Base-by-base conservation (phyloP, 2,113 vertebrate genomes). In the Corythoichthys intestinalis region DNA sequence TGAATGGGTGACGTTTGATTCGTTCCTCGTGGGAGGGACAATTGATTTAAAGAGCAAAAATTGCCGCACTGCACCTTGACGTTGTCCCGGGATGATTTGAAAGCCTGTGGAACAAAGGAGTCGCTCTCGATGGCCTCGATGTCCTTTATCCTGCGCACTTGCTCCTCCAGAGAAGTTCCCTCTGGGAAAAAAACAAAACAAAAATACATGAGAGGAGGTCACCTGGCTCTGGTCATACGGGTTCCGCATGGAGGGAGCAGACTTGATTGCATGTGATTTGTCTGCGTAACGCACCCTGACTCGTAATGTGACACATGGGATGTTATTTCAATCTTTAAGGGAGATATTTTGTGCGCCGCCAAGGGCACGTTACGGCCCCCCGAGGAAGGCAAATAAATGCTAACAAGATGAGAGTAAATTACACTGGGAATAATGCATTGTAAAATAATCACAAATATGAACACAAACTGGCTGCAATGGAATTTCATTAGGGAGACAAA, bases 51-150 rank as follows among this genome's bases (percentile, higher is more conserved):
- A 85, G 85, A 78, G 28, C 2, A 85, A 86, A 54, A 68, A 78
- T 80, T 76, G 85, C 82, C 81, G 79, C 68, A 85, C 84, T 77
- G 89, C 93, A 98, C 96, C 93, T 96, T 96, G 89, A 92, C 93
- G 77, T 92, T 77, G 79, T 97, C 96, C 82, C 96, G 93, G 87
- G 93, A 96, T 59, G 97, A 99, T 93, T 95, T 94, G 93, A 99
- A 99, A 82, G 88, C 90, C 90, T 97, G 96, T 38, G 95, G 94
- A 92, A 98, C 85, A 93, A 98, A 99, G 86, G 94, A 94, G 90
- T 98, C 95, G 70, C 93, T 95, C 85, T 99, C 96, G 88, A 99
- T 99, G 84, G 95, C 95, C 87, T 98, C 96, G 67, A 98, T 97
- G 77, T 97, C 95, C 90, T 98, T 98, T 71, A 96, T 95, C 87